Evolutionary conservation across 2,797 vertebrate species (phyloP).

Genomic region (Chrysocyon brachyurus): DNA sequence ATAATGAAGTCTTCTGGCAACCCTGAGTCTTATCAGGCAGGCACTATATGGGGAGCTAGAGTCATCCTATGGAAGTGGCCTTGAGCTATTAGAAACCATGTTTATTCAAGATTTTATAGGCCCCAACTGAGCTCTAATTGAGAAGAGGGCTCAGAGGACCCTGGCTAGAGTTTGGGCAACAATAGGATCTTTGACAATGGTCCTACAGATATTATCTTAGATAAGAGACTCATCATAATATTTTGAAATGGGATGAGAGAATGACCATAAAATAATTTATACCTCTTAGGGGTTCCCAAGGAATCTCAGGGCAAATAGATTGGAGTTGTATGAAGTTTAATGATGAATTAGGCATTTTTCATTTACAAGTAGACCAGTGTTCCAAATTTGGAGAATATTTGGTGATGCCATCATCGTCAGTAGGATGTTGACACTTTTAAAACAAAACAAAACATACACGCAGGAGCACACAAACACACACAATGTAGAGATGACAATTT

Average conservation of each 20-base stretch:
- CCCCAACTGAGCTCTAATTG: background rate
- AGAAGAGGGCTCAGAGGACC: background rate
- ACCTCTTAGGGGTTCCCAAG: background rate
- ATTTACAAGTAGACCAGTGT: background rate
- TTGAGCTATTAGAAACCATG: background rate
- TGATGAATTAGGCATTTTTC: background rate
- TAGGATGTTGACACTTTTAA: background rate
- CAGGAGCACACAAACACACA: fast-evolving
- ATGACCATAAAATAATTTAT: background rate
- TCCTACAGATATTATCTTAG: background rate
- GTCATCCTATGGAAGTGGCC: background rate
- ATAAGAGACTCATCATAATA: background rate
- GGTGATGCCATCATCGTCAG: background rate
- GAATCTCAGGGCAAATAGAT: background rate
- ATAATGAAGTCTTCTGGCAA: background rate
- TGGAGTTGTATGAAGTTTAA: background rate
- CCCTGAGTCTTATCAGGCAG: background rate
- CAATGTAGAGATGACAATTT: background rate
- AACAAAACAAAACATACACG: background rate
- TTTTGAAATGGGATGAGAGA: background rate
- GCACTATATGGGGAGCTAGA: background rate
- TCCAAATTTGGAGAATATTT: background rate
- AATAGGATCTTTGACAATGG: background rate
- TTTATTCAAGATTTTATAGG: background rate
- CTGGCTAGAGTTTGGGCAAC: background rate